These are phyloP conservation scores for Rhopilema esculentum DNA, from an alignment of 30 jellyfish, hydroid and myxozoan genomes.

Conservation along the genomic window DNA sequence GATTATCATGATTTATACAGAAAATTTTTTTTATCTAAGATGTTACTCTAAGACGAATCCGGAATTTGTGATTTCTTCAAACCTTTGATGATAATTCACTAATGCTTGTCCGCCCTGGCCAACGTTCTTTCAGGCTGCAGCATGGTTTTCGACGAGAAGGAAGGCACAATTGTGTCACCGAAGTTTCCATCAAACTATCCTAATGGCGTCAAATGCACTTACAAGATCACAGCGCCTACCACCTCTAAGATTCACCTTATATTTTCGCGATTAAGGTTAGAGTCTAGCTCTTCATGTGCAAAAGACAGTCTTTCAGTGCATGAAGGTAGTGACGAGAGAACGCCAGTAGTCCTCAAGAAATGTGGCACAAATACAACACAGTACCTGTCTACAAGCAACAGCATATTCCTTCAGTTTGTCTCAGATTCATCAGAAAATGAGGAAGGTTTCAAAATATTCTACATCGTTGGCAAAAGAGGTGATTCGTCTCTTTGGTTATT, in stretches of 20 bases:
- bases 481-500: background rate
- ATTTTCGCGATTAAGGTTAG: slow-evolving; percentile 2
- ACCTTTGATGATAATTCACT: too few relatives aligned
- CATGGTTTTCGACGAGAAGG: background rate
- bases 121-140: slow-evolving; percentile 14
- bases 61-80: too few relatives aligned
- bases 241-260: slow-evolving; percentile 14
- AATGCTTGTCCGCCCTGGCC: too few relatives aligned
- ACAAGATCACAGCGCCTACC: slow-evolving; percentile 24
- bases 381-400: slow-evolving; percentile 8
- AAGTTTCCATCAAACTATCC: slow-evolving; percentile 14
- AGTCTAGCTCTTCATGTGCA: slow-evolving; percentile 11
- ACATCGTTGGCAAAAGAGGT: slow-evolving; percentile 2
- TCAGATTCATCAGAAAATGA: slow-evolving; percentile 4
- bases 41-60: background rate
- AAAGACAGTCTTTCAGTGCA: slow-evolving; percentile 12
- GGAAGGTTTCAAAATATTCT: slow-evolving; percentile 29
- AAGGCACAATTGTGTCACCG: slow-evolving; percentile 29
- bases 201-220: background rate
- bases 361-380: slow-evolving; percentile 40
- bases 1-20: too few relatives aligned
- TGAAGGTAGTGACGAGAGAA: slow-evolving; percentile 16
- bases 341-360: background rate
- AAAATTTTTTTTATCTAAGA: background rate
- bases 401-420: slow-evolving; percentile 2